These are phyloP conservation scores for Vesta saturnalis DNA, from an alignment of 2,888 invertebrate genomes.

Conservation along the genomic window DNA sequence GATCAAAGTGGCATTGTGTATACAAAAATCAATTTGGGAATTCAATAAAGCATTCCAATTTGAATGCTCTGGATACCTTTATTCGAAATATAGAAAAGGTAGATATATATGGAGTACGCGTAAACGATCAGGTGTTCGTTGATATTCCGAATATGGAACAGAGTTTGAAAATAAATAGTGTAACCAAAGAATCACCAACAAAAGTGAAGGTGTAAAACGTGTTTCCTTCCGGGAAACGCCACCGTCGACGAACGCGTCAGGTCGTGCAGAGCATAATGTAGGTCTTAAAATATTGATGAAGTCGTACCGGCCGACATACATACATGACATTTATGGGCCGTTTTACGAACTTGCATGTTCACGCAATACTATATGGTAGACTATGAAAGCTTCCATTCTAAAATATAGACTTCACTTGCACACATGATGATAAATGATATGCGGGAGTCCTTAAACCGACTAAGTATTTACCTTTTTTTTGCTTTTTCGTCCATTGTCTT, in stretches of 20 bases:
- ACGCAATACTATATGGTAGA: constrained; percentile 25
- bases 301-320: constrained; percentile 33
- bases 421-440: constrained; percentile 29
- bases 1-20: background rate
- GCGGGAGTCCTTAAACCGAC: constrained; percentile 25
- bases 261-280: constrained; percentile 39
- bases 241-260: constrained; percentile 29
- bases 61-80: background rate
- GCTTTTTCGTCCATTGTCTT: constrained; percentile 24
- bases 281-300: constrained; percentile 36
- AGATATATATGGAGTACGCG: constrained; percentile 10
- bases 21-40: constrained; percentile 13
- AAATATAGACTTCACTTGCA: constrained; percentile 34
- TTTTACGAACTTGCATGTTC: constrained; percentile 36
- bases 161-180: constrained; percentile 25
- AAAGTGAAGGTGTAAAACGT: constrained; percentile 20
- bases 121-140: constrained; percentile 29
- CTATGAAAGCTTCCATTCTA: constrained; percentile 33
- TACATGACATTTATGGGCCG: constrained; percentile 37
- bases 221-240: constrained; percentile 39
- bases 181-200: constrained; percentile 31
- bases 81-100: background rate
- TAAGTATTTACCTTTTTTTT: constrained; percentile 17
- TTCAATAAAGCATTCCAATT: constrained; percentile 19
- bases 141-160: constrained; percentile 14